Evolutionary conservation across 2,797 vertebrate species (phyloP), one percentile per base, ranked within the genome.

Genomic region (Oreortyx pictus): DNA sequence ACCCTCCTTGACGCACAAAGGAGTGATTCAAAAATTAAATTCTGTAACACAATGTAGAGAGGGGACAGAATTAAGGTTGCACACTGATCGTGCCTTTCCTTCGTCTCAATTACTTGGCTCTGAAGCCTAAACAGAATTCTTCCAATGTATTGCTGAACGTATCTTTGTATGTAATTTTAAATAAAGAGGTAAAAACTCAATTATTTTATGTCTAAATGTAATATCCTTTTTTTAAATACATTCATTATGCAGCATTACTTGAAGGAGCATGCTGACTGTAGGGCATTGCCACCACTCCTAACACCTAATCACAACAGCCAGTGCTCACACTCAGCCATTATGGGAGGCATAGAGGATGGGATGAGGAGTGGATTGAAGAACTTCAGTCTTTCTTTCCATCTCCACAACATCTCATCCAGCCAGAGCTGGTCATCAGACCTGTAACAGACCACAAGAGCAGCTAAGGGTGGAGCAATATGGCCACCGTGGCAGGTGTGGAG

Each of bases 61-160:
- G 35, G 43, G 68, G 62, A 47, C 61, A 78, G 75, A 95, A 94
- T 85, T 89, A 89, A 92, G 71, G 39, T 11, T 90, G 60, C 81
- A 64, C 81, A 83, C 68, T 82, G 72, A 85, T 83, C 86, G 72
- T 33, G n/a, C 43, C 56, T 52, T 89, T 73, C 66, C 86, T 88
- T 82, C 84, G 87, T 87, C 54, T 85, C 46, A 35, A 20, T 1
- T 52, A 46, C 68, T 80, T 90, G 72, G 62, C 91, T 87, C 91
- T 87, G 94, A 88, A 89, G 84, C 65, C 54, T 94, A 81, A 92
- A 92, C 80, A 68, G 39, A 74, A 68, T 75, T 90, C 15, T 72
- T 90, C 67, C 78, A 80, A 85, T 68, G 15, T 31, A 46, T 37
- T 66, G 31, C 44, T 60, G 85, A 94, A 39, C 1, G 9, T 77